Conservation (phyloP, 2,888 invertebrate genomes). For the Calliphora vomitoria region DNA sequence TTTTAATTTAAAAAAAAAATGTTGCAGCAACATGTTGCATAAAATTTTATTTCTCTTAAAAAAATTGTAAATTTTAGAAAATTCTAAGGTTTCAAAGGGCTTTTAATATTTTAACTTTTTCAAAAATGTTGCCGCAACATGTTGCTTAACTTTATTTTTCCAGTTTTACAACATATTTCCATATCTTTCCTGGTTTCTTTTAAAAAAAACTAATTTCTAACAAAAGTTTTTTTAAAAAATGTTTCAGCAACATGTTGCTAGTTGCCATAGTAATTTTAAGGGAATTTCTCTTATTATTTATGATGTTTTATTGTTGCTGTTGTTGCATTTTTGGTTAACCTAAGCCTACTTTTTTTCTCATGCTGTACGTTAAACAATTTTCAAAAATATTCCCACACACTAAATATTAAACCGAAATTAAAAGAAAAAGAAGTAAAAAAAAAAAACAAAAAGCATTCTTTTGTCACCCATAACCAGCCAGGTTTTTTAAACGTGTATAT, state of each 20-base stretch:
- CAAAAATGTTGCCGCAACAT: conserved; percentile 12
- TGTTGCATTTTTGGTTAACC: too few relatives aligned
- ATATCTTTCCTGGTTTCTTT: not conserved
- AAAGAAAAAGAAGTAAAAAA: not conserved
- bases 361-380: conserved; percentile 63
- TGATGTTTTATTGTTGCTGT: not conserved
- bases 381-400: conserved; percentile 73
- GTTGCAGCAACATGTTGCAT: conserved; percentile 24
- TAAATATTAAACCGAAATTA: conserved; percentile 53
- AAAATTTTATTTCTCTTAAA: too few relatives aligned
- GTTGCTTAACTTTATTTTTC: not conserved
- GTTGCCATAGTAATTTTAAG: not conserved
- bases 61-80: too few relatives aligned
- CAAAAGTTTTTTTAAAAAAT: too few relatives aligned
- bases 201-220: not conserved
- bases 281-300: not conserved
- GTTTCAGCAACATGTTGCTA: too few relatives aligned
- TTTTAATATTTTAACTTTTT: too few relatives aligned
- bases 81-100: too few relatives aligned
- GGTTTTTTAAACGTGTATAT: conserved; percentile 65
- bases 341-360: conserved; percentile 28
- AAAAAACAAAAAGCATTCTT: conserved; percentile 53
- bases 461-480: conserved; percentile 72
- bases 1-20: not conserved
- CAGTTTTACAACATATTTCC: not conserved